phyloP scores from a whole-genome alignment of 2,888 invertebrate genomes.

The Scaptomyza reducta region DNA sequence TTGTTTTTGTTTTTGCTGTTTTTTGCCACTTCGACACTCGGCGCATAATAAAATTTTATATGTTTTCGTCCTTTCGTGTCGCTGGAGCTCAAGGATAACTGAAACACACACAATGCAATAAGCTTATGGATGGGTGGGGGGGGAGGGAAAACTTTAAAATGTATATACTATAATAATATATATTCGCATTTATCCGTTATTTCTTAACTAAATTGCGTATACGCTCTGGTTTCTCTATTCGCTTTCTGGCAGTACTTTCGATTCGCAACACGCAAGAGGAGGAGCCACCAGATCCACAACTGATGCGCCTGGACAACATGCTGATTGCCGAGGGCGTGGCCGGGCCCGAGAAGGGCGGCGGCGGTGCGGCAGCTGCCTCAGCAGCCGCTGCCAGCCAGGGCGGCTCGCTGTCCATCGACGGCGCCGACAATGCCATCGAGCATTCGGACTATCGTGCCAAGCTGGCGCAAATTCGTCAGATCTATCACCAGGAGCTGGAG shows the following conservation, averaged over 20 bases:
- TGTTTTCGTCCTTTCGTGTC: conserved; percentile 16
- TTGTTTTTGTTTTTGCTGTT: conserved; percentile 7
- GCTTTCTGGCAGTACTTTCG: conserved; percentile 89
- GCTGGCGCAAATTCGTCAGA: conserved; percentile 98
- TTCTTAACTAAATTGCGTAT: background rate
- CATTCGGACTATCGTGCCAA: conserved; percentile 99
- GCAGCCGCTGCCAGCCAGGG: conserved; percentile 94
- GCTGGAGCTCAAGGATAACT: conserved; percentile 33
- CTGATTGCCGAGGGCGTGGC: conserved; percentile 98
- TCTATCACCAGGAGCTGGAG: conserved; percentile 99
- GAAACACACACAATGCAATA: conserved; percentile 27
- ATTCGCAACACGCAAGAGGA: conserved; percentile 98
- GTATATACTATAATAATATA: background rate
- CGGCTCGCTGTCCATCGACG: conserved; percentile 84
- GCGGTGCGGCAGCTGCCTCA: conserved; percentile 94
- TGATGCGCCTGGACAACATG: conserved; percentile 99
- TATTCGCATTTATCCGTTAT: background rate
- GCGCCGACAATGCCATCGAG: conserved; percentile 97
- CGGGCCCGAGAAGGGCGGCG: conserved; percentile 96
- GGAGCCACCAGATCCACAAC: conserved; percentile 98
- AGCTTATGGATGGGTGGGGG: background rate
- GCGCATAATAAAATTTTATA: conserved; percentile 62
- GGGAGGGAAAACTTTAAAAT: conserved; percentile 6
- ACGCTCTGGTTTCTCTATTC: background rate
- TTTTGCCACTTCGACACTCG: conserved; percentile 15